phyloP scores from a whole-genome alignment of 2,888 invertebrate genomes.

The Apomyelois bistriatella region DNA sequence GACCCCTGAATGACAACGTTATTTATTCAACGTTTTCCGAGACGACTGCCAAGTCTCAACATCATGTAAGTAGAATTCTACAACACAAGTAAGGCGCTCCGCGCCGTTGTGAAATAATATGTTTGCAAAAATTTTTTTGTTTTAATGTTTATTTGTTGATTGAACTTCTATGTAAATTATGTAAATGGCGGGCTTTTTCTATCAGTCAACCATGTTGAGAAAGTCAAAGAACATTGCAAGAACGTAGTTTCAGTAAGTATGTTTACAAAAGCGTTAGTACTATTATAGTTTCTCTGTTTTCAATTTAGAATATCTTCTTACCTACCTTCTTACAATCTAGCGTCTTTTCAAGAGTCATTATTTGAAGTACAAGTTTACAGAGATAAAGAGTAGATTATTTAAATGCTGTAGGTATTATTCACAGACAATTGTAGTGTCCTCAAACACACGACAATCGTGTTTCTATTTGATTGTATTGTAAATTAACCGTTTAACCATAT shows the following conservation, averaged over 20 bases:
- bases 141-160: no score
- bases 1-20: conserved; percentile 37
- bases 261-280: no score
- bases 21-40: conserved; percentile 41
- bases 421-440: conserved; percentile 1
- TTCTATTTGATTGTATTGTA: conserved; percentile 1
- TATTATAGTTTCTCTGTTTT: no score
- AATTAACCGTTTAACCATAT: neutral
- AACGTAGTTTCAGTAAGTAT: no score
- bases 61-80: neutral
- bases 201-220: no score
- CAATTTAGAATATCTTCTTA: no score
- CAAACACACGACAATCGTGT: neutral
- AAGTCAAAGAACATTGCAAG: no score
- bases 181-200: no score
- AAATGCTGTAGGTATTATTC: neutral
- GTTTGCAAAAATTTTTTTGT: neutral
- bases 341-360: neutral
- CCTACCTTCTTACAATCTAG: neutral
- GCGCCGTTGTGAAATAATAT: neutral
- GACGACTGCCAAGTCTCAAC: conserved; percentile 4
- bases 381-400: neutral
- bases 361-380: neutral
- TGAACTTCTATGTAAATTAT: no score
- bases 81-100: neutral